A percentile compares a stretch with the other conserved stretches of the same genome.
Evolutionary conservation across 2,113 vertebrate species (phyloP).

Genomic region (Phocoena phocoena): DNA sequence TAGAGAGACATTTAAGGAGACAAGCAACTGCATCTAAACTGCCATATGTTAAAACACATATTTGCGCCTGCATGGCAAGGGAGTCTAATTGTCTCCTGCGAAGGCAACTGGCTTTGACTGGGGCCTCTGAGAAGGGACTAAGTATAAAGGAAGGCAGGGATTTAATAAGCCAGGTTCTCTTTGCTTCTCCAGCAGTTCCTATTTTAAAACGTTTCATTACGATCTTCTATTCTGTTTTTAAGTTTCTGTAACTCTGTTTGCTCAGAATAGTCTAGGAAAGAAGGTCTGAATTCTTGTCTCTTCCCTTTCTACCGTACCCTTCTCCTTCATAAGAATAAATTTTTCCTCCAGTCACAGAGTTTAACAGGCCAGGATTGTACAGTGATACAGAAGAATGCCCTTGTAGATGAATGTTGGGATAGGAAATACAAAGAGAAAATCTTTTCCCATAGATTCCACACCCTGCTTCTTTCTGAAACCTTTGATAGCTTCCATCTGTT

Average conservation of each 20-base stretch:
- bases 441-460: neutral
- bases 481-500: neutral
- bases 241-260: neutral
- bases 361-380: neutral
- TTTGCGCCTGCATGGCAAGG: conserved; percentile 27
- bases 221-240: neutral
- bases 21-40: conserved; percentile 54
- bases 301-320: neutral
- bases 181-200: conserved; percentile 41
- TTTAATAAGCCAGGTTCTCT: neutral
- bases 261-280: neutral
- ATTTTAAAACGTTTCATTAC: conserved; percentile 36
- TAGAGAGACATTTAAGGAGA: conserved; percentile 62
- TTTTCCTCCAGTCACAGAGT: neutral
- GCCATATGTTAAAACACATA: conserved; percentile 43
- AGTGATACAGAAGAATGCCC: neutral
- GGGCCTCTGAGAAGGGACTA: neutral
- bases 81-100: conserved; percentile 29
- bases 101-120: conserved; percentile 25
- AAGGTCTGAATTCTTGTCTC: neutral
- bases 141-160: neutral
- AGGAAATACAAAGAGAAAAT: neutral
- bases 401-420: neutral
- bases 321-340: neutral
- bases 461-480: neutral